Evolutionary conservation across 1,140 invertebrate genomes (phyloP), one percentile per base, ranked within the genome.

Genomic region (Paramacrobiotus metropolitanus): DNA sequence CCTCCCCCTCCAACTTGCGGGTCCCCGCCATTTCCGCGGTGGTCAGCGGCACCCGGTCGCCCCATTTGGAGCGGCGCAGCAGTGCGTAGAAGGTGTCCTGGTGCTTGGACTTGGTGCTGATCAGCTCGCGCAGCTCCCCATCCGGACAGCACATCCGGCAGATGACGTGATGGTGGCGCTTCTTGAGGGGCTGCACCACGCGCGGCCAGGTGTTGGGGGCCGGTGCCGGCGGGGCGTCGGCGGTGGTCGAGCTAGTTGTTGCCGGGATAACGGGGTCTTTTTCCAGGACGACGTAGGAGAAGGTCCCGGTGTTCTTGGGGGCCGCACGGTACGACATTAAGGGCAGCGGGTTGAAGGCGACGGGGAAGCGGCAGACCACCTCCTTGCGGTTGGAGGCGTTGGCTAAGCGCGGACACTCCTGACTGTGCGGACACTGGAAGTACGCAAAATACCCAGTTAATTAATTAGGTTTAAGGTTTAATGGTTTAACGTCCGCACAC

Each of bases 351-450:
- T 24, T 15, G 24, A 55, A 55, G 48, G 48, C 15, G 15, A 55
- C 24, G 24, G 48, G 48, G 24, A 55, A 55, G 24, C 28, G 48
- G 24, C 48, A 55, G 48, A 28, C 40, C 55, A 31, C 21, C 61
- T 4, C n/a, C n/a, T n/a, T n/a, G 15, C 61, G 29, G 3, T 78
- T 62, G 21, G 61, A 64, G 2, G 68, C 73, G 64, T 80, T 73
- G 30, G 65, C 62, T 59, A 78, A 79, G 63, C 80, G 74, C 1
- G 87, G 87, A 73, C 88, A 93, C 0, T 69, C 62, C 15, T 72
- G 68, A 64, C 89, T 82, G 69, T 90, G 85, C 0, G 87, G 82
- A 73, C 87, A 92, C 77, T 88, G 66, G 68, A 75, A 73, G 59
- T 64, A 15, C 65, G 66, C 63, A 29, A 62, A 61, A 65, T 44